phyloP scores from a whole-genome alignment of 2,113 vertebrate species.

The Shinisaurus crocodilurus region DNA sequence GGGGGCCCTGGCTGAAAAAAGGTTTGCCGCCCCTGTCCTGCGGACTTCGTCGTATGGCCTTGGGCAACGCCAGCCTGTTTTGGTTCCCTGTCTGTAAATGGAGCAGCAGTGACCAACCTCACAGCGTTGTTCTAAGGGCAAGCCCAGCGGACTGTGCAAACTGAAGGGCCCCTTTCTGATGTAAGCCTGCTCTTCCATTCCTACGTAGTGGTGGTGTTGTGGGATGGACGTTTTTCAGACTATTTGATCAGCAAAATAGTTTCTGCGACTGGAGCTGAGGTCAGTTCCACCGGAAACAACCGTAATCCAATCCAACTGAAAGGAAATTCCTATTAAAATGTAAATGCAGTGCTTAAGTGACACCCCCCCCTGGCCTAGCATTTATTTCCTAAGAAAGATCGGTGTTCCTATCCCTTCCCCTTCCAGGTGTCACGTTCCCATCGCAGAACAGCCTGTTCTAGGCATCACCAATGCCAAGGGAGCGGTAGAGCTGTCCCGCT shows the following conservation, averaged over 20 bases:
- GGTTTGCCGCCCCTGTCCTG: background rate
- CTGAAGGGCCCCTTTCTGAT: no score
- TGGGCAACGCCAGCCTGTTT: background rate
- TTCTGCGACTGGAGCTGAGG: background rate
- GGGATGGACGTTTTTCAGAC: background rate
- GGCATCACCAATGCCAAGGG: slow-evolving; percentile 87
- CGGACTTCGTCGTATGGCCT: background rate
- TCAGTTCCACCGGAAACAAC: background rate
- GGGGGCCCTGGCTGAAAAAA: no score
- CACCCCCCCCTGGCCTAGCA: no score
- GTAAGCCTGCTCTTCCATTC: background rate
- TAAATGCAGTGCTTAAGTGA: no score
- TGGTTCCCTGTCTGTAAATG: background rate
- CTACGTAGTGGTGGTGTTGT: background rate
- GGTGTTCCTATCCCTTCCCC: background rate
- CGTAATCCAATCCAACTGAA: background rate
- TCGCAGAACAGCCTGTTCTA: slow-evolving; percentile 81
- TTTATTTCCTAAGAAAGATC: no score
- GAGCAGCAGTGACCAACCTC: background rate
- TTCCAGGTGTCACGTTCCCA: slow-evolving; percentile 87
- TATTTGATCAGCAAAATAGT: background rate
- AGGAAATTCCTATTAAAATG: background rate
- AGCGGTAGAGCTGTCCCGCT: slow-evolving; percentile 80
- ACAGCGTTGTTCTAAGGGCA: background rate
- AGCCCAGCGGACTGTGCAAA: background rate